phyloP scores from a whole-genome alignment of 2,888 invertebrate genomes.

The Macroteleia sp. region DNA sequence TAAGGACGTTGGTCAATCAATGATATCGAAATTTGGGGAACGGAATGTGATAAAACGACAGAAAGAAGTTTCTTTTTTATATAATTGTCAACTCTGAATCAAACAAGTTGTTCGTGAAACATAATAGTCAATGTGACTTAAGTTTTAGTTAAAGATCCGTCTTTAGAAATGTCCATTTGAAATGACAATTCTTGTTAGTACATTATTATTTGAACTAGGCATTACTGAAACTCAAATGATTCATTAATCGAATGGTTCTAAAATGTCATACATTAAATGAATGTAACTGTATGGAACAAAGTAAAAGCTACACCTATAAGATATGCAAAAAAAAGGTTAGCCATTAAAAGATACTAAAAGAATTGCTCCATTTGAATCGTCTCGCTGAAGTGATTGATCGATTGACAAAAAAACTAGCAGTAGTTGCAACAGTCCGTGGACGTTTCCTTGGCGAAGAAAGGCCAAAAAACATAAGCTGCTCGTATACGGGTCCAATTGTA shows the following conservation, averaged over 20 bases:
- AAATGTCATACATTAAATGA: too few species aligned
- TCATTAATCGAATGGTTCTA: too few species aligned
- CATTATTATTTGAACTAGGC: too few species aligned
- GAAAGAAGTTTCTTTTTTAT: background rate
- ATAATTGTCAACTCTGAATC: background rate
- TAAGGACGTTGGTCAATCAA: conserved; percentile 13
- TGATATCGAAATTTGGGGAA: conserved; percentile 7
- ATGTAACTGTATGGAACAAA: too few species aligned
- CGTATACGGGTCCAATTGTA: conserved; percentile 55
- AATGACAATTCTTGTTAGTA: too few species aligned
- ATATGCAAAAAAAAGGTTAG: background rate
- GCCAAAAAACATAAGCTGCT: conserved; percentile 52
- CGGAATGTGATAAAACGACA: conserved; percentile 11
- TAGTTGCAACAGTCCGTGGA: conserved; percentile 31
- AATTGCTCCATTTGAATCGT: conserved; percentile 8
- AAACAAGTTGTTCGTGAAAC: too few species aligned
- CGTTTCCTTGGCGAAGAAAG: conserved; percentile 26
- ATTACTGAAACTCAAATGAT: too few species aligned
- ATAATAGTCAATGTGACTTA: too few species aligned
- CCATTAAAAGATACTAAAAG: background rate
- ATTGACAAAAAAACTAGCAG: conserved; percentile 26
- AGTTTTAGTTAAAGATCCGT: too few species aligned
- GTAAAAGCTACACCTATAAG: too few species aligned
- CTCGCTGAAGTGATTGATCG: conserved; percentile 18
- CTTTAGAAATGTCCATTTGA: too few species aligned